A percentile compares a stretch with the other conserved stretches of the same genome.
Conservation (phyloP, 2,113 vertebrate genomes). For the Passerina amoena region DNA sequence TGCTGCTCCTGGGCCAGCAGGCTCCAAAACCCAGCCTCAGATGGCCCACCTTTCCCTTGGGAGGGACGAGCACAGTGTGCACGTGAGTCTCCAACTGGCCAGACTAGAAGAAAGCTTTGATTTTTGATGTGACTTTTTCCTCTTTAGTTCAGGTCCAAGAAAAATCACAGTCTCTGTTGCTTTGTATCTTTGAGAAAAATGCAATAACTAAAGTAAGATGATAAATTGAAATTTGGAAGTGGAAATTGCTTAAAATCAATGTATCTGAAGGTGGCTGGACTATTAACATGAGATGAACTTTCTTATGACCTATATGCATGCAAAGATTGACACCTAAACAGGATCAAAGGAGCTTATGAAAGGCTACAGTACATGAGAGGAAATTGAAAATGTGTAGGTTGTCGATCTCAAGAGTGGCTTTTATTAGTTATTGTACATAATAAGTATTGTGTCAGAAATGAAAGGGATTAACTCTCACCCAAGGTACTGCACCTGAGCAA, state of each 20-base stretch:
- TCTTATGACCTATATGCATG: conserved; percentile 19
- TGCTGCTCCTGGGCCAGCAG: neutral
- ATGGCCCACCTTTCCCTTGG: neutral
- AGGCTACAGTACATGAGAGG: conserved; percentile 31
- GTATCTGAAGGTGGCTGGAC: neutral
- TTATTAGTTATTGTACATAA: conserved; percentile 65
- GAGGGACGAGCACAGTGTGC: too few relatives aligned
- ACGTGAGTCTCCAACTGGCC: fast-evolving
- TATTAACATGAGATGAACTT: conserved; percentile 39
- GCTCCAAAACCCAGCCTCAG: neutral
- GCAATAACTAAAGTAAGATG: neutral
- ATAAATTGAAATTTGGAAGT: neutral
- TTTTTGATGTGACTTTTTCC: neutral
- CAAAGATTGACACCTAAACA: conserved; percentile 28
- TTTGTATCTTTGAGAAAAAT: neutral
- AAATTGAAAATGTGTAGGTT: conserved; percentile 66
- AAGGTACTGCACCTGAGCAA: conserved; percentile 71
- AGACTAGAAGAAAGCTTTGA: neutral
- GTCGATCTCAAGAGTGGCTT: conserved; percentile 51
- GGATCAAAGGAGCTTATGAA: conserved; percentile 62
- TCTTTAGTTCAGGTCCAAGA: neutral
- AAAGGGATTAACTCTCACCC: conserved; percentile 68
- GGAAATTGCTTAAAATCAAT: conserved; percentile 5
- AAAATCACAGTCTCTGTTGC: neutral
- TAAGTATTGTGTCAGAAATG: conserved; percentile 69